Evolutionary conservation across 2,113 vertebrate species (phyloP), one percentile per base, ranked within the genome.

Genomic region (Heterotilapia buettikoferi): DNA sequence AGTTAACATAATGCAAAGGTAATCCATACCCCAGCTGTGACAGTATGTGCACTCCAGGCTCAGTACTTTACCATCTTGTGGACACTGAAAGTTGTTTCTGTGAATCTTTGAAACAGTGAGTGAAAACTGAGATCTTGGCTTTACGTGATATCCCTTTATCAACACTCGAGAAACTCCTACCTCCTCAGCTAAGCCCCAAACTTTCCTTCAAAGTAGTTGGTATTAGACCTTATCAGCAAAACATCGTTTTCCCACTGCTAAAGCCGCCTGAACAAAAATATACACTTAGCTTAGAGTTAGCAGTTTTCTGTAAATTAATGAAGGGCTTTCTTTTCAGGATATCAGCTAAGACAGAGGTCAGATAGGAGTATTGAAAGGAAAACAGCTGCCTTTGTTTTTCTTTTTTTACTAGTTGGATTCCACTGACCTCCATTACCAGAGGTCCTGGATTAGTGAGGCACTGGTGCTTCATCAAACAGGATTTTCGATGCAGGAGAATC

Each of bases 341-440:
- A 82, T 80, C 31, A 12, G 83, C 61, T 12, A 80, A 84, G 78
- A 16, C 68, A 9, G 52, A 90, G 88, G 90, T 92, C 88, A 90
- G 66, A 84, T 33, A 3, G 73, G 71, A 61, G 78, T 88, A 61
- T 90, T 83, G 86, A 80, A 11, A 14, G n/a, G 2, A 68, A 84
- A 92, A 88, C 89, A 71, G 68, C 45, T 47, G 50, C 73, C 52
- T 88, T 88, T 92, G 81, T 87, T 83, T 90, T 57, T 80, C 57
- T 71, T 68, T 92, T 92, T 92, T 83, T 16, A 82, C 52, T 78
- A 9, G 52, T 66, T 87, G 43, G 83, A 87, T 86, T 84, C 66
- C 82, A 21, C 29, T 86, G 90, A 92, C 90, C 90, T 92, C 86
- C 86, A 50, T 66, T 83, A 85, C 76, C 76, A 90, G 71, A 90